phyloP scores from a whole-genome alignment of 2,797 vertebrate species.

The Falco concolor region DNA sequence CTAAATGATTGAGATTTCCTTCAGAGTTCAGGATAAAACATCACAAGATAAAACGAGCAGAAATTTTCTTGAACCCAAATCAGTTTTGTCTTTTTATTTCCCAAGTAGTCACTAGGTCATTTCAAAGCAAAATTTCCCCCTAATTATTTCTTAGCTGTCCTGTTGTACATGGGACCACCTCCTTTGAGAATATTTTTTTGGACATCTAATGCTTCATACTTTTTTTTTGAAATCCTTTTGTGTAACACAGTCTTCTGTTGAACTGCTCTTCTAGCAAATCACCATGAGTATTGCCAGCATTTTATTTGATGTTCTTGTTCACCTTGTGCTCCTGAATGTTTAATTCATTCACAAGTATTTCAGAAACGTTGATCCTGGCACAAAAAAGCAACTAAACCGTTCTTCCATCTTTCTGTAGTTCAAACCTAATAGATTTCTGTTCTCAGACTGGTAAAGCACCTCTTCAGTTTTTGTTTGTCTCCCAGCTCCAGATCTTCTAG shows the following conservation, averaged over 20 bases:
- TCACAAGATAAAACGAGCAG: too few species aligned
- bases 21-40: neutral
- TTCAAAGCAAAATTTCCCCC: neutral
- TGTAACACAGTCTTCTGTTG: neutral
- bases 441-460: neutral
- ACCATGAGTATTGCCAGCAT: neutral
- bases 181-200: neutral
- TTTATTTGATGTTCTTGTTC: neutral
- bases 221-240: neutral
- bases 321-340: neutral
- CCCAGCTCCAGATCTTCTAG: neutral
- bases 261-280: neutral
- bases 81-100: neutral
- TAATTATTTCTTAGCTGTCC: neutral
- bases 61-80: neutral
- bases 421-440: neutral
- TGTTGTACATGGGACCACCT: neutral
- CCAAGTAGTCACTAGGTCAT: neutral
- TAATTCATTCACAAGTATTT: neutral
- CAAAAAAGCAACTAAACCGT: neutral
- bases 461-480: neutral
- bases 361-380: neutral
- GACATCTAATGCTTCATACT: neutral
- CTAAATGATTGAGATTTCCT: neutral
- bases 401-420: neutral